Base-by-base conservation (phyloP, 2,113 vertebrate genomes). In the Alethe diademata region DNA sequence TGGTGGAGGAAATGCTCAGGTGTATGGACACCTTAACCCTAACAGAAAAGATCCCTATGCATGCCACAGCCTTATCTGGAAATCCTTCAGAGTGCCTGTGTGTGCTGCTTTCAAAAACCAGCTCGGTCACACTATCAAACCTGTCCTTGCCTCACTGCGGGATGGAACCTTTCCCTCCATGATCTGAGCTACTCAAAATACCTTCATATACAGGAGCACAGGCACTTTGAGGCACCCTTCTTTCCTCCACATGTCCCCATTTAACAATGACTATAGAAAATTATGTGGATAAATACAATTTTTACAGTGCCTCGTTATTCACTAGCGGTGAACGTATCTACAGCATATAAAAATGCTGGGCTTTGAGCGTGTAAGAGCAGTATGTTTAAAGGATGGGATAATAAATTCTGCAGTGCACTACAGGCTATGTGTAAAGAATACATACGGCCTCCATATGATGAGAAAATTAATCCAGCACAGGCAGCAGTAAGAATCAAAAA, bases 371-470 rank as follows among this genome's bases (percentile, higher is more conserved):
- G 28, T 79, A 88, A 65, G 42, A 86, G 74, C 78, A 86, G 58
- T 66, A 11, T 84, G 56, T 85, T 92, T 78, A 87, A 92, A 86
- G 62, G n/a, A 43, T 0, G 58, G 45, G 76, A 67, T 48, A 84
- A 89, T 76, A 83, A 95, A 92, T 76, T 91, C 76, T 67, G 73
- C 82, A 80, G n/a, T 28, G 75, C 57, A 38, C 33, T 31, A 58
- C 33, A 76, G 83, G 15, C 57, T 64, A 7, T 69, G 84, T 48
- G 28, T 75, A 76, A 93, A 90, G 69, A 96, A 95, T 66, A 92
- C 93, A 93, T 91, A 92, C 83, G 90, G 84, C 13, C 78, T 72
- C 90, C 96, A 90, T 23, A 92, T 58, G 88, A 95, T 60, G 65
- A 67, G 50, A 87, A 97, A 91, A 94, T 74, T 4, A 95, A 96